Evolutionary conservation across 2,113 vertebrate species (phyloP), one percentile per base, ranked within the genome.

Genomic region (Danio rerio): DNA sequence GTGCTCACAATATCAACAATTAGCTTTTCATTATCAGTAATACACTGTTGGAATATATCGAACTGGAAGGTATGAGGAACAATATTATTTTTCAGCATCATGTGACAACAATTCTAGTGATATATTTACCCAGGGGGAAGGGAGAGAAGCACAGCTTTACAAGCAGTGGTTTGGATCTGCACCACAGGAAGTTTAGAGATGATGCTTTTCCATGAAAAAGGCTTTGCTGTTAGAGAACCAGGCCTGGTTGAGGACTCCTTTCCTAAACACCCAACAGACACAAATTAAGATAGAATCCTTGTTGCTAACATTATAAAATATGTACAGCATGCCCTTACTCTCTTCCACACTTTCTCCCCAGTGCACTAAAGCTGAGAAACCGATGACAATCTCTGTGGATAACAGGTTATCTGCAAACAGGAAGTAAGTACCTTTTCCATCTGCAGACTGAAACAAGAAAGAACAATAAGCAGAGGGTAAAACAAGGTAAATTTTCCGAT

Each of bases 381-480:
- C 93, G 89, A 98, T 91, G 85, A 98, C 91, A 12, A 98, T 95
- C 90, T 96, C 93, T 73, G 88, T 89, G 47, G 96, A 93, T 70
- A 89, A 93, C 84, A 95, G 80, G 83, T 92, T 96, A 87, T 99
- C 98, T 89, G 97, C 95, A 86, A 91, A 94, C 49, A 99, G 91
- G 86, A 95, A 96, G 90, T 96, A 92, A 76, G 85, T 88, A 59
- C 91, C 87, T 80, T 76, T 90, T 0, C 95, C 94, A 45, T 93
- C 92, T 86, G 88, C 79, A 85, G 85, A 89, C 97, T 98, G 85
- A 18, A 15, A 76, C 16, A 49, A 31, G 31, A 21, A 53, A 68
- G 40, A 81, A 7, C 31, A 21, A 66, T 18, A 15, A 10, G 58
- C 56, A 53, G 63, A 78, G 9, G 31, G 31, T 31, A 31, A 31